A percentile compares a stretch with the other conserved stretches of the same genome.
phyloP scores from a whole-genome alignment of 2,888 invertebrate genomes.

The Drosophila imparisetae region DNA sequence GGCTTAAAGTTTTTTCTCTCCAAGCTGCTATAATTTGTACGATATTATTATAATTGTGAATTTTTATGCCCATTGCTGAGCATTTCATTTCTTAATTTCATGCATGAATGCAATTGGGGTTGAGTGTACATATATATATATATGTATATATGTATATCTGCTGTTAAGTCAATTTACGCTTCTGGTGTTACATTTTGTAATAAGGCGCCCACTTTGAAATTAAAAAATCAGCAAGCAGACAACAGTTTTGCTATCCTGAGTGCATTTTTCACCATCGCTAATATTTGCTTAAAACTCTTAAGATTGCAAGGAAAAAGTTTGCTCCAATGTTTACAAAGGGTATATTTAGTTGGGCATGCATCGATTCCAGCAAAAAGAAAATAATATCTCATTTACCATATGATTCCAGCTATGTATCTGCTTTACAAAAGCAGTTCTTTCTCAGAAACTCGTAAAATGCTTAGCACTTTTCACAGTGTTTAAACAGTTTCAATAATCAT shows the following conservation, averaged over 20 bases:
- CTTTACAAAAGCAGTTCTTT: conserved; percentile 24
- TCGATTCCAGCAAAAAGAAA: background rate
- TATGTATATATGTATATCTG: background rate
- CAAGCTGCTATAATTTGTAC: background rate
- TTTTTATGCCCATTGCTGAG: background rate
- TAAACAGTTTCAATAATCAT: conserved; percentile 40
- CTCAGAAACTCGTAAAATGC: background rate
- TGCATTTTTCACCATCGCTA: background rate
- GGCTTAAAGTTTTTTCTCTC: background rate
- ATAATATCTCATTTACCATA: conserved; percentile 3
- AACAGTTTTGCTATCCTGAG: background rate
- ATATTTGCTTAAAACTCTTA: background rate
- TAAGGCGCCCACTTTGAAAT: background rate
- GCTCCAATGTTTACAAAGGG: background rate
- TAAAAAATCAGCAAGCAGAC: background rate
- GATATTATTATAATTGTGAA: background rate
- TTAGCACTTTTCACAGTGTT: conserved; percentile 1
- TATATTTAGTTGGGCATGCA: background rate
- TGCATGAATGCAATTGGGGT: background rate
- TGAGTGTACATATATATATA: background rate
- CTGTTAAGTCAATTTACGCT: background rate
- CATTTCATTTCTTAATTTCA: background rate
- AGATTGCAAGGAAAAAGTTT: background rate
- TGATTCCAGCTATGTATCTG: background rate
- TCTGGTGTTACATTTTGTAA: background rate